Base-by-base conservation (phyloP, 2,888 invertebrate species). In the Eucera pruinosa region DNA sequence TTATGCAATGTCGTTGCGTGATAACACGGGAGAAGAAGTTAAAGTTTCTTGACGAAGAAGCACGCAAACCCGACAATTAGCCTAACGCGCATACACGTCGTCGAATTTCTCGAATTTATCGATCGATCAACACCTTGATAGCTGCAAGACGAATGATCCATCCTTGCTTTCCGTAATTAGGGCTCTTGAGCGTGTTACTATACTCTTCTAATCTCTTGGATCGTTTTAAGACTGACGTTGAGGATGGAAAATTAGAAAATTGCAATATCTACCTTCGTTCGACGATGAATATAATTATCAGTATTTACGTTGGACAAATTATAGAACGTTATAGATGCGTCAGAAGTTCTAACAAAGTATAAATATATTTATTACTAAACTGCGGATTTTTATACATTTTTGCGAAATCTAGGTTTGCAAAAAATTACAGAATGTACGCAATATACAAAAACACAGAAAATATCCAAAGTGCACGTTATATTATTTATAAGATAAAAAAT, bases 1-100 rank as follows among this genome's bases (percentile, higher is more conserved):
- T 79, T 80, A 79, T 74, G 75, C 75, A 80, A 80, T 20, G 25
- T n/a, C 60, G 74, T 80, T 60, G 80, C 80, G 79, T 80, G 80
- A 74, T 74, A 57, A 68, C 36, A 60, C 64, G 52, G 39, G 43
- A 61, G 66, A 60, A 71, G 72, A 64, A 65, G 30, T 65, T 55
- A 50, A 61, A 61, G 67, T 79, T 69, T 60, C 70, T 64, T 30
- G 48, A 45, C 48, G 54, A 45, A 55, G 61, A 9, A 36, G 41
- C 80, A 79, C 80, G 79, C 80, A 68, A 78, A 58, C 64, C 47
- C 47, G 30, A 67, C 64, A 75, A 80, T 80, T 80, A 80, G 69
- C 18, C 15, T 43, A 41, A 45, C 45, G 60, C 64, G 79, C 71
- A 70, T 71, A 71, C 45, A 68, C 70, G 54, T 80, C 66, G 62